Base-by-base conservation (phyloP, 2,888 invertebrate genomes). In the Cantharis rufa region DNA sequence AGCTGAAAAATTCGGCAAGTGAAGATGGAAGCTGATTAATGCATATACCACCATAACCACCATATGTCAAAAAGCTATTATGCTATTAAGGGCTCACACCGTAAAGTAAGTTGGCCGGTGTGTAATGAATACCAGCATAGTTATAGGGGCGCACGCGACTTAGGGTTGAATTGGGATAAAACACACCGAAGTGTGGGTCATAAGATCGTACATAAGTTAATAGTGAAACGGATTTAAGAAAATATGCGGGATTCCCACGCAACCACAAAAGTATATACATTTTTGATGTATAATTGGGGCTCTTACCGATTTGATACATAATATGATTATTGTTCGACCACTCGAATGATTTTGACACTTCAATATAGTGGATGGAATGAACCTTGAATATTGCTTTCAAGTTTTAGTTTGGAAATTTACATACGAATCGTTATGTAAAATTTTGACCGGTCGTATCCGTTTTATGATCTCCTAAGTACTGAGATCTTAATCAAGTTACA, bases 61-160 rank as follows among this genome's bases (percentile, higher is more conserved):
- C 84, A 84, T 84, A 84, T 84, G 84, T 80, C 79, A 79, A 76
- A 76, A 80, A 80, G 80, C 78, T 79, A 77, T 80, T 74, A 78
- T 78, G 71, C 69, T 64, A 76, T 75, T 74, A 71, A 75, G 81
- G 79, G 81, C 76, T 71, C 66, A 75, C 71, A 77, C 77, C 74
- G 71, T 61, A 74, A 74, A 71, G 71, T 69, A 71, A 71, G 71
- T 69, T 71, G 48, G 71, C 66, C 63, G 77, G 71, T 77, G 74
- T 69, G 74, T 70, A 74, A 74, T 74, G 74, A 78, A 77, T 77
- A 77, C 69, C 74, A 62, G 66, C 61, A 77, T 62, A 62, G 68
- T 78, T 77, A 84, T 84, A 83, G 79, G 84, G 84, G 84, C 82
- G 84, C 84, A 84, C 84, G 84, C 84, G 84, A 82, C 83, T 76